Evolutionary conservation across 1,140 invertebrate genomes (phyloP).

Genomic region (Caligus rogercresseyi): DNA sequence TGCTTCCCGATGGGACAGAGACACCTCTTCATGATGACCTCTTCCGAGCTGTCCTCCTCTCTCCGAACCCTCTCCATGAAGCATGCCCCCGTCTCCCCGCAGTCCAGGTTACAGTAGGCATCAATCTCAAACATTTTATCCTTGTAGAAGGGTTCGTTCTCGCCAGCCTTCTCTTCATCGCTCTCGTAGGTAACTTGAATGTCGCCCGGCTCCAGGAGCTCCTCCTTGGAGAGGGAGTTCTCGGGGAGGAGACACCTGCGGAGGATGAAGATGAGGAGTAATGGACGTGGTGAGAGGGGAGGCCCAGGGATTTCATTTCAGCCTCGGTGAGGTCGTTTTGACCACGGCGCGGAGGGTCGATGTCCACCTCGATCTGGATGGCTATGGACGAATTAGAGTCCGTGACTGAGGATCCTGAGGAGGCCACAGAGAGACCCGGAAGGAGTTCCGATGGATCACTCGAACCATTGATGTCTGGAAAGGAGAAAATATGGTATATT

Average conservation of each 20-base stretch:
- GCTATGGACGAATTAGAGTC: constrained; percentile 1
- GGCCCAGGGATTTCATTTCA: constrained; percentile 13
- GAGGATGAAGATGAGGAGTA: not conserved
- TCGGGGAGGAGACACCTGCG: not conserved
- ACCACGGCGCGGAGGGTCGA: constrained; percentile 9
- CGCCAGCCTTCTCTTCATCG: not conserved
- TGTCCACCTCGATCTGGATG: constrained; percentile 18
- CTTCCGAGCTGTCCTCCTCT: not conserved
- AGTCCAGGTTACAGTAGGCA: constrained; percentile 9
- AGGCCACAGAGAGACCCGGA: not conserved
- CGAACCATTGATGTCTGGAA: not conserved
- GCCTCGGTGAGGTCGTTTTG: not conserved
- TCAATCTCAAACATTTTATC: constrained; percentile 13
- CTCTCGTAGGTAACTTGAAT: not conserved
- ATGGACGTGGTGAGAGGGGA: constrained; percentile 17
- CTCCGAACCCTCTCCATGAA: constrained; percentile 1
- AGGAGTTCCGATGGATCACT: not conserved
- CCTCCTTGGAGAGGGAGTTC: constrained; percentile 3
- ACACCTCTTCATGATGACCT: constrained; percentile 13
- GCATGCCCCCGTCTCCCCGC: not conserved
- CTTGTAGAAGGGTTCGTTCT: not conserved
- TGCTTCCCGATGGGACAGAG: constrained; percentile 8
- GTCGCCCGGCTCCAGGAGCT: not conserved
- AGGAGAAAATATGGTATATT: no score
- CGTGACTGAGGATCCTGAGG: not conserved